Base-by-base conservation (phyloP, 2,797 vertebrate species). In the Sebastes vulpes region DNA sequence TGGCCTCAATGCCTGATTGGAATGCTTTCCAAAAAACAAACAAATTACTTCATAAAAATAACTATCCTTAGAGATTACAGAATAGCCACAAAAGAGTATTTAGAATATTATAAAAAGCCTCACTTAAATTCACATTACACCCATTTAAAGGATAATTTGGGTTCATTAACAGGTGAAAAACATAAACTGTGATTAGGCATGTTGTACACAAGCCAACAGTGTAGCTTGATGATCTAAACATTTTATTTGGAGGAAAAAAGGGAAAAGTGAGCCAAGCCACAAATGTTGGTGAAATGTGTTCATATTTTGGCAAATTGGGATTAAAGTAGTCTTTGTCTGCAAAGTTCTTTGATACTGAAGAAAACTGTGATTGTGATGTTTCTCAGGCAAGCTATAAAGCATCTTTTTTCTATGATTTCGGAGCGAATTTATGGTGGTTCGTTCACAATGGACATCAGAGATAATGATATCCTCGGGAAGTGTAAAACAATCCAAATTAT, bases 11-110 rank as follows among this genome's bases (percentile, higher is more conserved):
- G 31, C 11, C 42, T 71, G 57, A 64, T 65, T 56, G 18, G 52
- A 79, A 60, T n/a, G 26, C 18, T 70, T 61, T 77, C 65, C 70
- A 82, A 72, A 74, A 84, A 70, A n/a, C 65, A 58, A 72, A 71
- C 20, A 52, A 64, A 87, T 74, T 8, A 67, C 76, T 72, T 29
- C 21, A 69, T 57, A 53, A 56, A 81, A 76, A 82, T 42, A 73
- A 9, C 11, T 9, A 42, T 48, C 56, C 48, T 64, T 9, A 29
- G 67, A 85, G 20, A 71, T 31, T 77, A 32, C 18, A 26, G 6
- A 75, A 29, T n/a, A 25, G 8, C 16, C 65, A 60, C 65, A 78
- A 58, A 69, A 35, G 16, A 71, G 18, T 68, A 65, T 81, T 78
- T 59, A 77, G 9, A 63, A 54, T 59, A 66, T 71, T 69, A 58